Evolutionary conservation across 2,888 invertebrate species (phyloP).

Genomic region (Myopa tessellatipennis): DNA sequence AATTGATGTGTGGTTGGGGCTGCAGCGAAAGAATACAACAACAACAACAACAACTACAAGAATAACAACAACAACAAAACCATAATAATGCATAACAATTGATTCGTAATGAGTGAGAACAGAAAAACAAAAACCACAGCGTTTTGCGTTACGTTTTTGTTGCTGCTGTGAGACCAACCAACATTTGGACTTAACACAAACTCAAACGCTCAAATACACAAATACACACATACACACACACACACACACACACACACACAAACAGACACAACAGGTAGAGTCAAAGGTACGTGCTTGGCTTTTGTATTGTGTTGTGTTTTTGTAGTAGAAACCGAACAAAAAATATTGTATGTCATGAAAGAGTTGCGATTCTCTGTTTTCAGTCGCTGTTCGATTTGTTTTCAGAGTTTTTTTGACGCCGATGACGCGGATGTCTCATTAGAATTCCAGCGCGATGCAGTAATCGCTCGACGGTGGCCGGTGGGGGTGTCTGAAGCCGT

Average conservation of each 20-base stretch:
- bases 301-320: background rate
- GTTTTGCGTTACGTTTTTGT: background rate
- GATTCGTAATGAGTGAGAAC: slow-evolving; percentile 24
- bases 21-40: slow-evolving; percentile 5
- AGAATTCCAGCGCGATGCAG: slow-evolving; percentile 31
- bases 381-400: background rate
- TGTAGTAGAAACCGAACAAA: background rate
- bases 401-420: background rate
- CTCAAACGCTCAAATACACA: background rate
- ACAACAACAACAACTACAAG: slow-evolving; percentile 1
- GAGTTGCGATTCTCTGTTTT: background rate
- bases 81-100: slow-evolving; percentile 27
- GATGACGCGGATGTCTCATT: slow-evolving; percentile 19
- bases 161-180: background rate
- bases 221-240: slow-evolving; percentile 2
- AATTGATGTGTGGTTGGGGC: background rate
- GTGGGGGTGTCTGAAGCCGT: background rate
- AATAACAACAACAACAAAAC: background rate
- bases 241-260: background rate
- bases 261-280: background rate
- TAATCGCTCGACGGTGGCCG: background rate
- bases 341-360: background rate
- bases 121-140: background rate
- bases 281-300: background rate
- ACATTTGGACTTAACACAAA: background rate